A percentile compares a stretch with the other conserved stretches of the same genome.
Conservation (phyloP, 2,797 vertebrate species). For the Micropoecilia bifurca region DNA sequence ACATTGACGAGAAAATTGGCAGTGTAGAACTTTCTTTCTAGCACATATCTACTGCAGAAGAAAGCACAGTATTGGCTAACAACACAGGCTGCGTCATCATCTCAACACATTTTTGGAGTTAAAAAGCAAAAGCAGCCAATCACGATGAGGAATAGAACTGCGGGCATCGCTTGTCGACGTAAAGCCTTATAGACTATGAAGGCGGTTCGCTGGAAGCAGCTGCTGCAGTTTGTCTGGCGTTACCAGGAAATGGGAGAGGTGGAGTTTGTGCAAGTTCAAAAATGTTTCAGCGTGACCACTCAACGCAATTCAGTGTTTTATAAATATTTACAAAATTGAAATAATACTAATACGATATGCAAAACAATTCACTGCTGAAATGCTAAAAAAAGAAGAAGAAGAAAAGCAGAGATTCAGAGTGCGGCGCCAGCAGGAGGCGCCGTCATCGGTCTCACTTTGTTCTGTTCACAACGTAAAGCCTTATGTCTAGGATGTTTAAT, state of each 20-base stretch:
- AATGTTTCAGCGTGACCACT: constrained; percentile 68
- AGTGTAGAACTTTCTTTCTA: constrained; percentile 13
- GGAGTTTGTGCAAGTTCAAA: constrained; percentile 76
- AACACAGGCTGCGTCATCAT: neutral
- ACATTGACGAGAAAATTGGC: constrained; percentile 3
- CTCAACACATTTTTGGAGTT: constrained; percentile 15
- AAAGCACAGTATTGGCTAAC: constrained; percentile 15
- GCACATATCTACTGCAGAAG: constrained; percentile 4
- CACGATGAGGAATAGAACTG: neutral
- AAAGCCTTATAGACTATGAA: constrained; percentile 31
- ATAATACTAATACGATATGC: constrained; percentile 70
- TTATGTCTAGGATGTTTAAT: constrained; percentile 23
- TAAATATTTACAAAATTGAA: constrained; percentile 80
- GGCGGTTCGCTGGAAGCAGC: constrained; percentile 45
- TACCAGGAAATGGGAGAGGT: constrained; percentile 43
- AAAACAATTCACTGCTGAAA: constrained; percentile 48
- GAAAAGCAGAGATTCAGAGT: constrained; percentile 23
- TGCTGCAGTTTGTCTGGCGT: constrained; percentile 70
- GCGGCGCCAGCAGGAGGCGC: constrained; percentile 11
- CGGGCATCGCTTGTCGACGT: neutral
- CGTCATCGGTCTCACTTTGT: constrained; percentile 23
- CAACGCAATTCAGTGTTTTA: constrained; percentile 68
- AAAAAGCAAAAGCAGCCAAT: constrained; percentile 26
- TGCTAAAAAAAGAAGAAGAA: constrained; percentile 30
- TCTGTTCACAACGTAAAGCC: no score